A percentile compares a stretch with the other conserved stretches of the same genome.
Evolutionary conservation across 1,140 invertebrate species (phyloP).

Genomic region (Dinothrombium tinctorium): DNA sequence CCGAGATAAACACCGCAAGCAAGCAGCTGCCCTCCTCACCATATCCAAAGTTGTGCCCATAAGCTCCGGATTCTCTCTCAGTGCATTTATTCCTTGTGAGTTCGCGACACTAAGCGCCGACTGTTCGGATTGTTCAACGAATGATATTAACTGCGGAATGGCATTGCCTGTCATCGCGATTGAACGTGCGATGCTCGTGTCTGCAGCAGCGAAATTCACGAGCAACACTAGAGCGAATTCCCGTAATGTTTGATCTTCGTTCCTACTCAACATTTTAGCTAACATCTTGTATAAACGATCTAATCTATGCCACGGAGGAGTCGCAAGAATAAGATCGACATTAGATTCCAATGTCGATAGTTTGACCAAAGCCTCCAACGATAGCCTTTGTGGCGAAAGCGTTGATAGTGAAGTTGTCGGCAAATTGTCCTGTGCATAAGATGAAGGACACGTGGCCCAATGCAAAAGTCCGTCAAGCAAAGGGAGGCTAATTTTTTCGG

Average conservation of each 20-base stretch:
- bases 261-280: conserved; percentile 58
- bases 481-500: conserved; percentile 72
- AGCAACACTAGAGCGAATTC: conserved; percentile 80
- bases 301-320: conserved; percentile 38
- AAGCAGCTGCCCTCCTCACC: conserved; percentile 73
- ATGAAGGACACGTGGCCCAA: conserved; percentile 83
- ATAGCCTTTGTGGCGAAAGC: conserved; percentile 63
- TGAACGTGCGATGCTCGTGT: conserved; percentile 64
- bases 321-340: conserved; percentile 87
- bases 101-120: conserved; percentile 81
- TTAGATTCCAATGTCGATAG: conserved; percentile 87
- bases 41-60: conserved; percentile 98
- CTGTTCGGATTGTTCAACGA: conserved; percentile 85
- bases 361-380: conserved; percentile 90
- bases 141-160: conserved; percentile 72
- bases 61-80: conserved; percentile 87
- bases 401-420: conserved; percentile 44
- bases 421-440: conserved; percentile 78
- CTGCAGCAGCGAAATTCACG: conserved; percentile 70
- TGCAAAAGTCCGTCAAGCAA: conserved; percentile 78
- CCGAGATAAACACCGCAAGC: conserved; percentile 54
- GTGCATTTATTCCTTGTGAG: conserved; percentile 66
- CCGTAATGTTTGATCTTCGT: conserved; percentile 66
- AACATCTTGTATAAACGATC: conserved; percentile 55
- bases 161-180: conserved; percentile 49